Base-by-base conservation (phyloP, 2,113 vertebrate genomes). In the Passer domesticus region DNA sequence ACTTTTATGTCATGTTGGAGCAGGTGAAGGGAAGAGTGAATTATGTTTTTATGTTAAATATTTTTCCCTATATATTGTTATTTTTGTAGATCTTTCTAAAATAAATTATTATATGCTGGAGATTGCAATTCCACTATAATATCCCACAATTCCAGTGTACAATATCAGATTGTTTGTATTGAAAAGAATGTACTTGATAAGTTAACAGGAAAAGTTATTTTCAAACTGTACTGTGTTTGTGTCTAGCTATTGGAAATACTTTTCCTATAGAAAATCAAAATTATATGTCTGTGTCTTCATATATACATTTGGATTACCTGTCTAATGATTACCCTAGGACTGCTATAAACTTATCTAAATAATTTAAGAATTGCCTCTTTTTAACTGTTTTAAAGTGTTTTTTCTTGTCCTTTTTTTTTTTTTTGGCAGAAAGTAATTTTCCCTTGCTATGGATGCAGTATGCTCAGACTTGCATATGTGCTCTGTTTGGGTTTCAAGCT, bases 361-460 rank as follows among this genome's bases (percentile, higher is more conserved):
- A 97, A 97, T 97, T 97, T 97, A 97, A 97, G 88, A 96, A 96
- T 97, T 97, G 94, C 95, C 95, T 97, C 95, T 90, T 97, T 97
- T 96, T 96, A 97, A 93, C 94, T 96, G 94, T 97, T 97, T 96
- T 78, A 89, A 97, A 97, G 70, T 92, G 78, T 97, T 97, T 97
- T 66, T 73, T 72, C 35, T 22, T 75, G 66, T 52, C 92, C n/a
- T 83, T 49, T 44, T 77, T 53, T 43, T 49, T 74, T 49, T 84
- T 58, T 93, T 39, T 41, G 94, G 31, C 82, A 96, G 94, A 97
- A 97, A 90, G 82, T 97, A 91, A 95, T 96, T 97, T 96, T 97
- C 91, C 95, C 92, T 97, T 97, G 95, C 96, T 97, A 76, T 98
- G 97, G 96, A 96, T 97, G 95, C 95, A 97, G 94, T 98, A 92